phyloP scores from a whole-genome alignment of 1,140 invertebrate genomes.

The Myzus persicae region DNA sequence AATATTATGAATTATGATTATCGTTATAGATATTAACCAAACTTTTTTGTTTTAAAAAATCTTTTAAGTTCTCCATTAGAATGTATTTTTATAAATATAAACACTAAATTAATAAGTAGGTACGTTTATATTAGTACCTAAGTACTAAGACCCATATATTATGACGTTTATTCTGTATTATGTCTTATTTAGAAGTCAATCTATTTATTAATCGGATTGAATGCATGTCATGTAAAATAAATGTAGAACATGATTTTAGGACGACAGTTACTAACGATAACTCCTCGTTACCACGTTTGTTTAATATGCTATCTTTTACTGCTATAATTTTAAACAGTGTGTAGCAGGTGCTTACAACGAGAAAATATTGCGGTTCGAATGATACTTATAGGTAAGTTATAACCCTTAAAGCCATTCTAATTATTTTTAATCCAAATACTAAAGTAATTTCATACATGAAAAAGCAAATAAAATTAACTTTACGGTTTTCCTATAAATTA shows the following conservation, averaged over 20 bases:
- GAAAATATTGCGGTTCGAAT: background rate
- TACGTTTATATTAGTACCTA: too few species aligned
- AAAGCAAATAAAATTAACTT: background rate
- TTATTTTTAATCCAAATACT: conserved; percentile 1
- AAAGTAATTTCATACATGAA: background rate
- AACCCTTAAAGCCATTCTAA: background rate
- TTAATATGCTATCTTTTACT: background rate
- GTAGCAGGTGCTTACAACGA: conserved; percentile 26
- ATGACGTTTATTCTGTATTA: background rate
- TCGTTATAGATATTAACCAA: background rate
- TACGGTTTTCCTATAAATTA: background rate
- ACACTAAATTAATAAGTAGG: too few species aligned
- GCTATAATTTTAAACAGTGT: background rate
- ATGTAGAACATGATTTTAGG: background rate
- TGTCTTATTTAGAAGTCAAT: background rate
- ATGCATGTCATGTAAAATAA: background rate
- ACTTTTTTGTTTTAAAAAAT: too few species aligned
- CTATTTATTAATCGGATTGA: background rate
- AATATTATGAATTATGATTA: too few species aligned
- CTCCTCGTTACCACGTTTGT: background rate
- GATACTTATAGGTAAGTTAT: too few species aligned
- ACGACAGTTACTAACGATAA: background rate
- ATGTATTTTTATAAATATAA: too few species aligned
- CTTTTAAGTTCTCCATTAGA: background rate
- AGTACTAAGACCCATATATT: background rate